phyloP scores from a whole-genome alignment of 2,888 invertebrate species.

The Cosmia trapezina region DNA sequence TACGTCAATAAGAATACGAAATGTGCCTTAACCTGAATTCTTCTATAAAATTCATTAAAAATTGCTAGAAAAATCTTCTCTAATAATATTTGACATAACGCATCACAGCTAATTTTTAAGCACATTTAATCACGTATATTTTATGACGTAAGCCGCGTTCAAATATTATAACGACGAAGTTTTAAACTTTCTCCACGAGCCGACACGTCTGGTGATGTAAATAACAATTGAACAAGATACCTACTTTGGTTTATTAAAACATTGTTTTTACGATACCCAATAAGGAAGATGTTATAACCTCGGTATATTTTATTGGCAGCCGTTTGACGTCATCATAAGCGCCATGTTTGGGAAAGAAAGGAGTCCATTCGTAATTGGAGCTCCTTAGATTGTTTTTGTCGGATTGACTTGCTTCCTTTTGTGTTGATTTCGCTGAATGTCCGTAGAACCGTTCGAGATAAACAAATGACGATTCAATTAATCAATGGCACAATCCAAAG shows the following conservation, averaged over 20 bases:
- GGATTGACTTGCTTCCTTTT: conserved; percentile 23
- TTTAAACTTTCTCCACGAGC: conserved; percentile 57
- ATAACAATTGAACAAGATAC: conserved; percentile 58
- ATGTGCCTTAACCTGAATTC: not conserved
- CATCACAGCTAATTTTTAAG: conserved; percentile 43
- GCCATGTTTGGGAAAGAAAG: conserved; percentile 35
- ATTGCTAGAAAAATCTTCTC: conserved; percentile 13
- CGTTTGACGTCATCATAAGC: conserved; percentile 40
- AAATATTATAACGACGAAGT: conserved; percentile 59
- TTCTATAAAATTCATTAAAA: conserved; percentile 8
- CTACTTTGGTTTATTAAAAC: conserved; percentile 27
- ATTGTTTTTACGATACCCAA: conserved; percentile 47
- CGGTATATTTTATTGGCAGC: conserved; percentile 31
- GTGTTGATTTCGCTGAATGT: conserved; percentile 23
- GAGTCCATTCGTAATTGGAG: conserved; percentile 15
- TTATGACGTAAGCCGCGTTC: conserved; percentile 58
- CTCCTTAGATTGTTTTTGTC: conserved; percentile 32
- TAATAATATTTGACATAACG: conserved; percentile 40
- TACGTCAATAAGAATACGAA: not conserved
- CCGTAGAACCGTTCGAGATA: conserved; percentile 33
- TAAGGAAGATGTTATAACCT: conserved; percentile 23
- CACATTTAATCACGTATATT: conserved; percentile 64
- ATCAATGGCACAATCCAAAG: conserved; percentile 33
- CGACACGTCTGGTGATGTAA: conserved; percentile 59
- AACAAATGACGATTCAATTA: conserved; percentile 40